Evolutionary conservation across 2,797 vertebrate genomes (phyloP).

Genomic region (Crotalus adamanteus): DNA sequence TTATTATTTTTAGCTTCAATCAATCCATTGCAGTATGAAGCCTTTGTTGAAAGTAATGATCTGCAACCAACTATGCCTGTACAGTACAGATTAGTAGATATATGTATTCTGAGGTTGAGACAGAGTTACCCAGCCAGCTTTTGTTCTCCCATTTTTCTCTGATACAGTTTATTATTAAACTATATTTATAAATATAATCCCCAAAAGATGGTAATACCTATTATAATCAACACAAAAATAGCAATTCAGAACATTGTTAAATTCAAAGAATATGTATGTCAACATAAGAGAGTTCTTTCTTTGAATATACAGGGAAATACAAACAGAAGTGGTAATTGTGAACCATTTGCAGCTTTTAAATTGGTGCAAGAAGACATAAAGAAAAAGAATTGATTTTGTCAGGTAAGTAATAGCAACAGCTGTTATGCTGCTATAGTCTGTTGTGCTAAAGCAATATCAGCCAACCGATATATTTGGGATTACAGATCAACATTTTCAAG

Average conservation of each 20-base stretch:
- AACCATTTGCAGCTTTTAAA: neutral
- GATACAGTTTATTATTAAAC: neutral
- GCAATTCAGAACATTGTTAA: neutral
- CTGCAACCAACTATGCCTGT: neutral
- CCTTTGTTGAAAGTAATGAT: neutral
- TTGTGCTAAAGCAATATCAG: neutral
- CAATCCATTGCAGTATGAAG: neutral
- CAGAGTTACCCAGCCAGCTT: neutral
- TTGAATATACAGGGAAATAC: neutral
- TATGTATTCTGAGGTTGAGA: neutral
- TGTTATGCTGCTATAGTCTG: neutral
- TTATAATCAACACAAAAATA: neutral
- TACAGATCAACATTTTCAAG: neutral
- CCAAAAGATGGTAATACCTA: neutral
- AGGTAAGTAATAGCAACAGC: neutral
- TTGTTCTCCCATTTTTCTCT: neutral
- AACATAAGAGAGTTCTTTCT: neutral
- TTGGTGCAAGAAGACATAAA: neutral
- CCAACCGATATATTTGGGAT: neutral
- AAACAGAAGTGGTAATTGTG: conserved; percentile 1
- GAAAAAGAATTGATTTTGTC: neutral
- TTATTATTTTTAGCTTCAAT: neutral
- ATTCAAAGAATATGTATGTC: neutral
- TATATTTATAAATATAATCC: neutral
- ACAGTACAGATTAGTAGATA: neutral